These are phyloP conservation scores for Pipistrellus pipistrellus DNA, from an alignment of 2,797 vertebrate species.

Conservation along the genomic window DNA sequence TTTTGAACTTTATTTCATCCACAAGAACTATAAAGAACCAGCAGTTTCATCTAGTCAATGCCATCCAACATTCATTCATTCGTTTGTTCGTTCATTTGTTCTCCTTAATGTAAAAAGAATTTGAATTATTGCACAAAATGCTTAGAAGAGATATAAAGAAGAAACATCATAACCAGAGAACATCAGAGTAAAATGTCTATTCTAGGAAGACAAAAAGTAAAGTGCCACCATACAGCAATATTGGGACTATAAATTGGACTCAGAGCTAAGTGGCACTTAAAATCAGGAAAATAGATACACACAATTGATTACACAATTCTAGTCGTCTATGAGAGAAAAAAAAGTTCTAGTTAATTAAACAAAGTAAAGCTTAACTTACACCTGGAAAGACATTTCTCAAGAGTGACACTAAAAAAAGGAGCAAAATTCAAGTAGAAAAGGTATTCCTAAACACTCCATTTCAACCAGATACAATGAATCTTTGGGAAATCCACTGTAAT, in stretches of 20 bases:
- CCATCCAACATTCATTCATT: background rate
- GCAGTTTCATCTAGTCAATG: background rate
- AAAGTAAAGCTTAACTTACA: background rate
- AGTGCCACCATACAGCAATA: background rate
- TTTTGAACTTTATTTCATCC: constrained; percentile 66
- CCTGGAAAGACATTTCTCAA: constrained; percentile 15
- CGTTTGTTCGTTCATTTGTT: background rate
- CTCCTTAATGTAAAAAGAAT: background rate
- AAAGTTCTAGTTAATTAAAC: background rate
- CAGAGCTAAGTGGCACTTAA: background rate
- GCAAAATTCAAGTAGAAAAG: constrained; percentile 2
- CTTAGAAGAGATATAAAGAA: background rate
- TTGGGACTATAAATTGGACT: background rate
- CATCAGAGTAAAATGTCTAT: background rate
- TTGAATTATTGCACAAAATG: background rate
- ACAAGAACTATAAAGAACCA: background rate
- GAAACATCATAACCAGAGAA: background rate
- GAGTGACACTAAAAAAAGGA: background rate
- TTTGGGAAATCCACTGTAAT: background rate
- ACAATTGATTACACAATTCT: background rate
- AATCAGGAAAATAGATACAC: background rate
- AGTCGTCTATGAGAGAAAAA: background rate
- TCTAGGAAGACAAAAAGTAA: background rate
- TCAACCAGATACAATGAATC: background rate
- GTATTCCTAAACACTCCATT: background rate